Evolutionary conservation across 2,888 invertebrate genomes (phyloP).

Genomic region (Eutolmus rufibarbis): DNA sequence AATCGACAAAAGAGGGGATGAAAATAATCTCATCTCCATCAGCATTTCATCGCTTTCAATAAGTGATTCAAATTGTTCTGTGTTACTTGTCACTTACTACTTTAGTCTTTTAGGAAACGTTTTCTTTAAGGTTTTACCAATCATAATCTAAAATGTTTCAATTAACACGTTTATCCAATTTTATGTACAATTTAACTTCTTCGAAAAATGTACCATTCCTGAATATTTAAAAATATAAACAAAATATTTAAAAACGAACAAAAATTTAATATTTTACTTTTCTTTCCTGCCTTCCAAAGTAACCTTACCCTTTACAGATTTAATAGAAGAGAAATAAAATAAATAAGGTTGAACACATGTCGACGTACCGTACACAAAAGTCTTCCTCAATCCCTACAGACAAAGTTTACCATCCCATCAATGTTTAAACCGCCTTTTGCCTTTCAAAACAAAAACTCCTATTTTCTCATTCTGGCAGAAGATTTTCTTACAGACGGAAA

Average conservation of each 20-base stretch:
- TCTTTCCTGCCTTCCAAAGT: too few relatives aligned
- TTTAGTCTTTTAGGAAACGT: not conserved
- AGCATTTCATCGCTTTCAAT: not conserved
- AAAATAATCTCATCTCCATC: not conserved
- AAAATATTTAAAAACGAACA: too few relatives aligned
- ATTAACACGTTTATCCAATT: not conserved
- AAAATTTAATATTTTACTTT: too few relatives aligned
- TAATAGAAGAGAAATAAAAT: too few relatives aligned
- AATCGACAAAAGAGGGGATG: not conserved
- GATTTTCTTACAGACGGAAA: not conserved
- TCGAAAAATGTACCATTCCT: too few relatives aligned
- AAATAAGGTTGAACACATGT: too few relatives aligned
- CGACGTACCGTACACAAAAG: too few relatives aligned
- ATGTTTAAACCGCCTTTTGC: not conserved
- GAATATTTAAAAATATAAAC: too few relatives aligned
- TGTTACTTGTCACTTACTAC: not conserved
- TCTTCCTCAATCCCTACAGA: too few relatives aligned
- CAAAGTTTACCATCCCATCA: not conserved
- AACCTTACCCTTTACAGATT: too few relatives aligned
- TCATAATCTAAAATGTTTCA: not conserved
- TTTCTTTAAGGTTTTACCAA: not conserved
- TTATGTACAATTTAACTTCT: not conserved
- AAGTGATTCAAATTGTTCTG: not conserved
- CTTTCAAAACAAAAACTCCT: not conserved
- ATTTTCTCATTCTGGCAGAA: not conserved